Base-by-base conservation (phyloP, 2,888 invertebrate species). In the Tholera decimalis region DNA sequence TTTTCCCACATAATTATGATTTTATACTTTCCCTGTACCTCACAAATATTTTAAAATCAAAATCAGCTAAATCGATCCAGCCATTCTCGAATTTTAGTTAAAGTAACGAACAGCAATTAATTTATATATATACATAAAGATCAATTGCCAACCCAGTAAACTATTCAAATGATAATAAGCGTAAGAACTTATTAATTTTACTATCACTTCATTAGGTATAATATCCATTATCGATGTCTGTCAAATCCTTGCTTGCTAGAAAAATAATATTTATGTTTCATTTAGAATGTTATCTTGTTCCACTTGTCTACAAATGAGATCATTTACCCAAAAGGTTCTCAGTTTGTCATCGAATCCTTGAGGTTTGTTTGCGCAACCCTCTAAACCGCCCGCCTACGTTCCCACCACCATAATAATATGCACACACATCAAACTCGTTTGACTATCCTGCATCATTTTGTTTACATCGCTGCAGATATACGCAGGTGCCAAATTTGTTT, bases 301-400 rank as follows among this genome's bases (percentile, higher is more conserved):
- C 11, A 35, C 35, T 35, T 15, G 1, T 6, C 15, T 35, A 35
- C 2, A 33, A 35, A 33, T 24, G 28, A 33, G 22, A 39, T 20
- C 20, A 30, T 24, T 24, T n/a, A 35, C 11, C 35, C 49, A 68
- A 56, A 55, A 55, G 33, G 26, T 59, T 57, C 55, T 43, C 33
- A 70, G 71, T 83, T 82, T 72, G 70, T 71, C 79, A 74, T 35
- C 73, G 65, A 63, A 70, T 77, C 85, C 80, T 85, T 85, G 85
- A 73, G 51, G 65, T 62, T 85, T 89, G 83, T 82, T 87, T 89
- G 83, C 85, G 82, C 82, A 84, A 89, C 76, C 77, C 71, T 54
- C 37, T 33, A 26, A 15, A 44, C 80, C 83, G 80, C 81, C 84
- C 85, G 82, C 88, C 83, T 83, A 85, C 88, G 41, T 43, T 39